phyloP scores from a whole-genome alignment of 2,797 vertebrate species.

The Coregonus suidteri region DNA sequence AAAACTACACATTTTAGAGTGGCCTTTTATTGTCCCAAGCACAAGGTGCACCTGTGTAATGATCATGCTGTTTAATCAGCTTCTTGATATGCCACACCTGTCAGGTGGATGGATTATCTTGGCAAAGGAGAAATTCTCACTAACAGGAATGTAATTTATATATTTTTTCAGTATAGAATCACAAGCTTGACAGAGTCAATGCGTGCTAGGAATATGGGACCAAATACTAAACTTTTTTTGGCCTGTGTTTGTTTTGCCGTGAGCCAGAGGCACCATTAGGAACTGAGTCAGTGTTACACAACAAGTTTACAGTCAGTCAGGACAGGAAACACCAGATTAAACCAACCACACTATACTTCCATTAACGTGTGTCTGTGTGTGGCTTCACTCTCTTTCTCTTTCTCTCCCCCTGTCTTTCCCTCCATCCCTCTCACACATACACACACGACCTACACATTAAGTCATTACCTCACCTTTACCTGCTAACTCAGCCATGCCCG shows the following conservation, averaged over 20 bases:
- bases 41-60: too few species aligned
- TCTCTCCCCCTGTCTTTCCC: not conserved
- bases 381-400: not conserved
- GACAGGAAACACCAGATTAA: conserved; percentile 25
- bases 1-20: too few species aligned
- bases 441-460: not conserved
- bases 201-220: not conserved
- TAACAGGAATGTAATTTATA: not conserved
- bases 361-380: conserved; percentile 8
- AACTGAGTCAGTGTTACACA: conserved; percentile 26
- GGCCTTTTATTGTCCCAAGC: too few species aligned
- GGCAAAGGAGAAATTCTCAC: too few species aligned
- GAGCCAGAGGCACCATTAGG: not conserved
- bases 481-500: not conserved
- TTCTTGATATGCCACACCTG: too few species aligned
- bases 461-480: not conserved
- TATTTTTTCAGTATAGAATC: not conserved
- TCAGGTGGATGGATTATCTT: too few species aligned
- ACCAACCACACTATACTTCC: conserved; percentile 16
- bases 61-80: too few species aligned
- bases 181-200: not conserved
- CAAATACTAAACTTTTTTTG: not conserved
- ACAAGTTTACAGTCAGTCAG: conserved; percentile 15
- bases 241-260: not conserved
- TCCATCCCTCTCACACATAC: not conserved